Evolutionary conservation across 2,113 vertebrate species (phyloP), one percentile per base, ranked within the genome.

Genomic region (Emberiza fucata): DNA sequence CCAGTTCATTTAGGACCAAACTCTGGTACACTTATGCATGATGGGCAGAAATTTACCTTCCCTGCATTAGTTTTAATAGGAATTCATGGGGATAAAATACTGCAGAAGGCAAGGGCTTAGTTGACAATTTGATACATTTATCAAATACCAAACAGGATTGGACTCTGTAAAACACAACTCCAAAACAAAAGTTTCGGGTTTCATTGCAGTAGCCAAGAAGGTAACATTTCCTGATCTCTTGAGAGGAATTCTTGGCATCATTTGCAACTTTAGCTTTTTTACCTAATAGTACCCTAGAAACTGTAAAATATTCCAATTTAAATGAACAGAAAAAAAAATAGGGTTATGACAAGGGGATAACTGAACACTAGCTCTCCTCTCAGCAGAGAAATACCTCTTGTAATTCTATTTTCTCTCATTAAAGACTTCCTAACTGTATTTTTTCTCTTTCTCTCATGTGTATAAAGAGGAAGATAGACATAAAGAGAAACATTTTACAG

Each of bases 161-260:
- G 51, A 84, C 60, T 60, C 77, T 81, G 77, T 57, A 88, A 83
- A 95, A 91, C 2, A 8, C 65, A 91, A 81, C 60, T 84, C 22
- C 56, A 92, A 95, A 94, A 88, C 86, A 94, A 80, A 92, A 92
- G 83, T 68, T 73, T 92, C 56, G 1, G 25, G 24, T 97, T 97
- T 94, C 81, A 56, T 35, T 79, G 86, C 57, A 57, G 65, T 79
- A 92, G 86, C 73, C 83, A 96, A 95, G 77, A 92, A 91, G 83
- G 89, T 94, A 94, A 92, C 24, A 6, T 96, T 86, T 75, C 61
- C 77, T 66, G 24, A 91, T 89, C 84, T 89, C 91, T 86, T 37
- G 77, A 88, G 86, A 76, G 15, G 69, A 95, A 56, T 91, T 94
- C 66, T 81, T 17, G 2, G 57, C 66, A 54, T 68, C 45, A n/a